phyloP scores from a whole-genome alignment of 2,797 vertebrate species.

The Cheirogaleus major region DNA sequence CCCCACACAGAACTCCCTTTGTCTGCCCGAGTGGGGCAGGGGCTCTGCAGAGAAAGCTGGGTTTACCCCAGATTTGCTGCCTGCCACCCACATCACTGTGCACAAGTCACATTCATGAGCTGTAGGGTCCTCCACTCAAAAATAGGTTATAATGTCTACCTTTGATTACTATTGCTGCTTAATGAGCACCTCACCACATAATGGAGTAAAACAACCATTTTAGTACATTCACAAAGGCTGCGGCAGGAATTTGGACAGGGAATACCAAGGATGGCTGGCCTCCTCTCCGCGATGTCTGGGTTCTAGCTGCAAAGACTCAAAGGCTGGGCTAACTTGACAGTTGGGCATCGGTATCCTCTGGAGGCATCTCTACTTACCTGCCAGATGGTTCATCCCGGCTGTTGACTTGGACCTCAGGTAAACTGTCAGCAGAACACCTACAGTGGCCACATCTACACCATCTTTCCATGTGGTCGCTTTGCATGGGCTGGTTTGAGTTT shows the following conservation, averaged over 20 bases:
- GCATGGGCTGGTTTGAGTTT: not conserved
- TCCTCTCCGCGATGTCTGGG: not conserved
- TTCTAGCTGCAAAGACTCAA: not conserved
- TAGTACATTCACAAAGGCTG: not conserved
- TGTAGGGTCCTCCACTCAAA: not conserved
- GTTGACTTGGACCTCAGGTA: not conserved
- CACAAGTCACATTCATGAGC: not conserved
- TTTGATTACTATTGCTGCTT: not conserved
- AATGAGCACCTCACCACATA: not conserved
- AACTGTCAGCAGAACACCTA: not conserved
- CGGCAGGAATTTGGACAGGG: not conserved
- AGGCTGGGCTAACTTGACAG: not conserved
- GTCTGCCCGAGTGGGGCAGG: not conserved
- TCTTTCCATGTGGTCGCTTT: not conserved
- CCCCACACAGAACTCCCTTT: not conserved
- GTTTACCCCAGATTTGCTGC: not conserved
- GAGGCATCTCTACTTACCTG: not conserved
- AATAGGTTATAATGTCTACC: not conserved
- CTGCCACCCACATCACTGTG: not conserved
- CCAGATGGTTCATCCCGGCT: not conserved
- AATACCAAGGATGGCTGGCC: not conserved
- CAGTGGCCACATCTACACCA: not conserved
- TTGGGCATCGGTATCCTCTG: not conserved
- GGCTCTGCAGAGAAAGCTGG: not conserved
- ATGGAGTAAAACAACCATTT: not conserved